Base-by-base conservation (phyloP, 1,140 invertebrate species). In the Drosophila watanabei region DNA sequence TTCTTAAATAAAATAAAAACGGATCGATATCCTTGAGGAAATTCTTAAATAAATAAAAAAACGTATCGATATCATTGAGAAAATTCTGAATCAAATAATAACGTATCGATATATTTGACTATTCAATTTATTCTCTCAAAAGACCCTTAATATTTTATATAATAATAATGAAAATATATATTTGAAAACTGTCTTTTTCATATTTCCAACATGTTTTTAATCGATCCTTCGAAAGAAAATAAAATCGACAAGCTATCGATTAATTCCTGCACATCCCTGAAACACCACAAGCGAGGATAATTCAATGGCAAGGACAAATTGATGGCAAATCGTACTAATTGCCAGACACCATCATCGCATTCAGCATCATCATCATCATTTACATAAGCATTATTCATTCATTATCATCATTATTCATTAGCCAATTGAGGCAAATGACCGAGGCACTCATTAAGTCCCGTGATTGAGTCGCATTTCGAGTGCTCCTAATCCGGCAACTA, bases 311-410 rank as follows among this genome's bases (percentile, higher is more conserved):
- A 48, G 61, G 72, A 76, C 56, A 59, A 76, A 49, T 69, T 77
- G 57, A 60, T 72, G 75, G 61, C 73, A 59, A 75, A 75, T 65
- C 61, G 52, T 37, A 41, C 75, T 78, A 78, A 78, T 78, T 78
- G 58, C 75, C 75, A 70, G 64, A 70, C 57, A 46, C 48, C 72
- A 48, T 48, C 24, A 24, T 48, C 20, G 4, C 2, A 30, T 46
- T 43, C 48, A 39, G 37, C 49, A 28, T 46, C 62, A 39, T 48
- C 41, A 39, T 45, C 30, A 52, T 6, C 9, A 52, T 28, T 18
- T 54, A 33, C 41, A 39, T 45, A n/a, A 52, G 6, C 9, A 52
- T 28, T 16, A 35, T 58, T 39, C 30, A 39, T 39, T 35, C 30
- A 39, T 39, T 35, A 56, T 75, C 39, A 54, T 43, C 13, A 45